Evolutionary conservation across 2,888 invertebrate genomes (phyloP).

Genomic region (Nudaria mundana): DNA sequence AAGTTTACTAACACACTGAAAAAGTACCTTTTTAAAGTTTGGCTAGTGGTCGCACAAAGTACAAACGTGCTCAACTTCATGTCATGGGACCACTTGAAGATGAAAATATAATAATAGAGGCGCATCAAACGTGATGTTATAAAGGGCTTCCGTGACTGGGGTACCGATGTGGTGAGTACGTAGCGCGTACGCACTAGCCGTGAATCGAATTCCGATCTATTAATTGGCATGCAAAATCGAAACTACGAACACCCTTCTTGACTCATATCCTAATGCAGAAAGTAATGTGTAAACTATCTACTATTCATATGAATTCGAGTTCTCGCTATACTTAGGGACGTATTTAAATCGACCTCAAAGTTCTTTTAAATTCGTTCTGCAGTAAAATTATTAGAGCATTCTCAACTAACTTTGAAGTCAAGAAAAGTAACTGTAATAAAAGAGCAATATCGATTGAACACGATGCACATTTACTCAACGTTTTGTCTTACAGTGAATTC

Average conservation of each 20-base stretch:
- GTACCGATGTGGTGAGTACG: constrained; percentile 43
- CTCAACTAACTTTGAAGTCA: background rate
- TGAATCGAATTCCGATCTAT: constrained; percentile 65
- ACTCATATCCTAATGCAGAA: constrained; percentile 48
- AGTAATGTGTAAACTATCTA: constrained; percentile 41
- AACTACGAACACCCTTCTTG: constrained; percentile 54
- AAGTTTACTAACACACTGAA: too few relatives aligned
- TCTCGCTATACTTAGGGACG: too few relatives aligned
- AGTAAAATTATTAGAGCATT: too few relatives aligned
- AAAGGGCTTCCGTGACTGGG: constrained; percentile 74
- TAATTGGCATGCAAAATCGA: constrained; percentile 75
- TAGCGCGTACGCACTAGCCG: constrained; percentile 67
- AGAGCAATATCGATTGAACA: constrained; percentile 6
- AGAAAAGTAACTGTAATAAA: constrained; percentile 7
- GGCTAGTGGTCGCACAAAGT: too few relatives aligned
- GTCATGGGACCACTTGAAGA: constrained; percentile 73
- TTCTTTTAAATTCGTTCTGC: background rate
- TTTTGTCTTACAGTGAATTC: constrained; percentile 49
- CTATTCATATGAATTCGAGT: too few relatives aligned
- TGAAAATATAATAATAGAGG: constrained; percentile 81
- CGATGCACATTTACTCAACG: constrained; percentile 27
- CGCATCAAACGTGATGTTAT: constrained; percentile 82
- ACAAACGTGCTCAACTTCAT: constrained; percentile 61
- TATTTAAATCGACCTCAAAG: background rate
- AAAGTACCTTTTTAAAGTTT: too few relatives aligned